These are phyloP conservation scores for Glaucidium brasilianum DNA, from an alignment of 2,113 vertebrate genomes.

Conservation along the genomic window DNA sequence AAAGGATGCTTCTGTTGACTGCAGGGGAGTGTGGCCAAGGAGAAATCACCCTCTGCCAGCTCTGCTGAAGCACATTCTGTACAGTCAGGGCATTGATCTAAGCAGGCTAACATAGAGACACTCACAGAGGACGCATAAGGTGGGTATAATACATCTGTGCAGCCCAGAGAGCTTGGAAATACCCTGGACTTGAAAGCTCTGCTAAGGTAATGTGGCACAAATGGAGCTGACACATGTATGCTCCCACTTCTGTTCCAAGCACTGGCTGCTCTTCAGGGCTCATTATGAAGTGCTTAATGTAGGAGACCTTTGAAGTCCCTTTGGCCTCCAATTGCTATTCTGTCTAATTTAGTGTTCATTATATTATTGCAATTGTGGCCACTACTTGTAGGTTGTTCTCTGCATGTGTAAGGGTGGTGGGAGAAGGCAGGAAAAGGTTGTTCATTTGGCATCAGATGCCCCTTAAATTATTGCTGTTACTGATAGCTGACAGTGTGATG, in stretches of 20 bases:
- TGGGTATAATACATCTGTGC: background rate
- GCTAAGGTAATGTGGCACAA: fast-evolving
- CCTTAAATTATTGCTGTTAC: background rate
- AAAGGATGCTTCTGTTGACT: background rate
- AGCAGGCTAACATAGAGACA: background rate
- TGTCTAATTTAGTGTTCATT: background rate
- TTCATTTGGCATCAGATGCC: background rate
- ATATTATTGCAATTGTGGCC: background rate
- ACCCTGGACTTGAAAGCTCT: background rate
- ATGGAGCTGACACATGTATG: background rate
- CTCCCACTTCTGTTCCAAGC: background rate
- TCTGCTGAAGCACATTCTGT: background rate
- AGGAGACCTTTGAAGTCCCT: background rate
- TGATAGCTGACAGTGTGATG: background rate
- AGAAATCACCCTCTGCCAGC: background rate
- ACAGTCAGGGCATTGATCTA: background rate
- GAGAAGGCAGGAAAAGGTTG: background rate
- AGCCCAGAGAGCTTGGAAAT: background rate
- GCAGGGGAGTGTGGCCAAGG: fast-evolving
- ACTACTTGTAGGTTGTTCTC: background rate
- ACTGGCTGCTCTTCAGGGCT: background rate
- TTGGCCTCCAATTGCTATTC: background rate
- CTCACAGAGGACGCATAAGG: background rate
- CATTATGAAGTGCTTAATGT: background rate
- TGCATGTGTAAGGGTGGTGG: background rate